phyloP scores from a whole-genome alignment of 1,140 invertebrate genomes.

The Bombyx mandarina region DNA sequence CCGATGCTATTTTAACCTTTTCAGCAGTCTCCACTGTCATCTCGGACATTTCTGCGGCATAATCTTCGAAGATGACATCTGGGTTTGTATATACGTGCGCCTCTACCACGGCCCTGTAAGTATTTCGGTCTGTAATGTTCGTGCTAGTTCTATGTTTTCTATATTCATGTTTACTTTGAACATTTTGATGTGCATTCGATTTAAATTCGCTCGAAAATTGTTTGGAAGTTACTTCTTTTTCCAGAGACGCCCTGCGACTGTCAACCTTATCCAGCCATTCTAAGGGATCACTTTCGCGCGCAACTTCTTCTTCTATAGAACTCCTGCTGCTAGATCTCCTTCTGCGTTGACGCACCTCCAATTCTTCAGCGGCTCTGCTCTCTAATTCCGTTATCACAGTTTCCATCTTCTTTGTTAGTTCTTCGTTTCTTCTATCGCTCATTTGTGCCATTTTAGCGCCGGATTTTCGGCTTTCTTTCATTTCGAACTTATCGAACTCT shows the following conservation, averaged over 20 bases:
- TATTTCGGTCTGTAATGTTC: constrained; percentile 26
- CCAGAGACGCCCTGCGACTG: constrained; percentile 18
- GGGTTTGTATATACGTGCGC: constrained; percentile 55
- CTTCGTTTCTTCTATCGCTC: constrained; percentile 35
- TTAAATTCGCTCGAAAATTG: background rate
- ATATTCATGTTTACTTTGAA: constrained; percentile 16
- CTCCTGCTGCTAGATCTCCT: constrained; percentile 34
- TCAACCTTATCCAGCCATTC: constrained; percentile 34
- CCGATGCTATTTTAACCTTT: constrained; percentile 17
- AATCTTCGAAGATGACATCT: constrained; percentile 39
- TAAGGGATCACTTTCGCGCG: constrained; percentile 30
- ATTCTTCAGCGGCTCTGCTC: constrained; percentile 35
- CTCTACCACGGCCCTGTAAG: constrained; percentile 53
- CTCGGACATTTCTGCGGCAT: constrained; percentile 23
- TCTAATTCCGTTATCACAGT: constrained; percentile 54
- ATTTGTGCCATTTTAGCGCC: constrained; percentile 52
- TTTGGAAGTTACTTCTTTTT: constrained; percentile 16
- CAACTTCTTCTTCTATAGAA: constrained; percentile 33
- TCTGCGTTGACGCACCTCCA: constrained; percentile 13
- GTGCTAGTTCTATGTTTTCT: constrained; percentile 10
- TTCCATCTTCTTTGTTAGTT: constrained; percentile 48
- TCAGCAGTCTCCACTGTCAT: constrained; percentile 17
- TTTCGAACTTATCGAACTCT: constrained; percentile 14
- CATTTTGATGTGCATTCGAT: constrained; percentile 6
- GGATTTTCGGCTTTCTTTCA: constrained; percentile 22